Evolutionary conservation across 2,797 vertebrate species (phyloP).

Genomic region (Onychomys arenicola): DNA sequence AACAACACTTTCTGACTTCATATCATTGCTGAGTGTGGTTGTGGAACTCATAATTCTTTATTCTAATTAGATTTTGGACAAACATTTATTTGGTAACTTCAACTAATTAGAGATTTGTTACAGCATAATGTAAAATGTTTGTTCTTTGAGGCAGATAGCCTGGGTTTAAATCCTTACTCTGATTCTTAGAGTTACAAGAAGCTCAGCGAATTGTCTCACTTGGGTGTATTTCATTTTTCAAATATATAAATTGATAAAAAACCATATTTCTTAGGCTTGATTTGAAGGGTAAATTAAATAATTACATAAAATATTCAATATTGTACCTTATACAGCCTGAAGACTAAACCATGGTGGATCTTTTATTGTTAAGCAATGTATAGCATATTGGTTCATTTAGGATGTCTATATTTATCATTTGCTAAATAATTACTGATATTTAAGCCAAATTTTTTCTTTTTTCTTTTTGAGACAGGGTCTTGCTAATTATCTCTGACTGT

Average conservation of each 20-base stretch:
- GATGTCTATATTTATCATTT: background rate
- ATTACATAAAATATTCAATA: slow-evolving; percentile 14
- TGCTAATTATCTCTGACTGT: background rate
- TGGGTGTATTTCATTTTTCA: background rate
- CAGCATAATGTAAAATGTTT: slow-evolving; percentile 6
- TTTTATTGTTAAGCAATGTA: slow-evolving; percentile 21
- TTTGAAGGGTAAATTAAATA: slow-evolving; percentile 46
- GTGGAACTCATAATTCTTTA: background rate
- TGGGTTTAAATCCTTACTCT: slow-evolving; percentile 27
- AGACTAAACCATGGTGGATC: slow-evolving; percentile 31
- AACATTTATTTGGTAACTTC: slow-evolving; percentile 51
- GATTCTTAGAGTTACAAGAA: background rate
- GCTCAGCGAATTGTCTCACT: slow-evolving; percentile 30
- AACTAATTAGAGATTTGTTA: slow-evolving; percentile 51
- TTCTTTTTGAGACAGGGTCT: no score
- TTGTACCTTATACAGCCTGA: background rate
- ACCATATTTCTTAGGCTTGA: background rate
- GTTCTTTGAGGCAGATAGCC: background rate
- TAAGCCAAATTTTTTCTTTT: background rate
- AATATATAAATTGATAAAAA: background rate
- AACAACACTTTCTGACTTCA: background rate
- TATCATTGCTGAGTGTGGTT: slow-evolving; percentile 18
- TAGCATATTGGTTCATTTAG: background rate
- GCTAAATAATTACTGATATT: slow-evolving; percentile 32
- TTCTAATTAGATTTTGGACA: slow-evolving; percentile 21